Base-by-base conservation (phyloP, 2,113 vertebrate genomes). In the Urocynchramus pylzowi region DNA sequence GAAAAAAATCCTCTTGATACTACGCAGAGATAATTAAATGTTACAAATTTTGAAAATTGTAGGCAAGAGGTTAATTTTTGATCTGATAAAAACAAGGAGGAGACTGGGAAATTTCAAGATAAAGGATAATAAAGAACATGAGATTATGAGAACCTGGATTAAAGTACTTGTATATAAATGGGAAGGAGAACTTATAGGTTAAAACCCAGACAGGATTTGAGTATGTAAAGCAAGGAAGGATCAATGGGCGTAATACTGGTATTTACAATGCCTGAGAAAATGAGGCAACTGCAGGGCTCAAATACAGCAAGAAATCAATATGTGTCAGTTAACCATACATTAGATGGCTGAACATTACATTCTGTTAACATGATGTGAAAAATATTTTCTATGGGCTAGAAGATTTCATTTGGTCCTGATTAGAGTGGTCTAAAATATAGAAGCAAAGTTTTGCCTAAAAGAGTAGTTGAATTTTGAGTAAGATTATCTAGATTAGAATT, bases 341-440 rank as follows among this genome's bases (percentile, higher is more conserved):
- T 47, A n/a, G 7, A n/a, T 49, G 7, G 3, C 14, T 45, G 22
- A 74, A 33, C 0, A 0, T 53, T 67, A 22, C 8, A 8, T 4
- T 9, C 37, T 13, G 14, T 68, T 47, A 49, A 54, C 5, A 17
- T 49, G 10, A 53, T 68, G 24, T 59, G 13, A 77, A 1, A 47
- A 35, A 28, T 52, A 28, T 39, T 59, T 54, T 33, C 45, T 35
- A 16, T 35, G 9, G 16, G 8, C 9, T 65, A 45, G 17, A 53
- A 49, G 13, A 50, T 42, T 60, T 45, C 22, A 56, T 47, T 41
- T 67, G 17, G 6, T 31, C 20, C 11, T 44, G 17, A 16, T 52
- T 56, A 74, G 39, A 71, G 23, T 44, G 8, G 19, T 8, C n/a
- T 74, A 16, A 19, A 70, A 47, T 31, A 44, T 3, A 21, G 15